Evolutionary conservation across 2,113 vertebrate species (phyloP), one percentile per base, ranked within the genome.

Genomic region (Bos indicus): DNA sequence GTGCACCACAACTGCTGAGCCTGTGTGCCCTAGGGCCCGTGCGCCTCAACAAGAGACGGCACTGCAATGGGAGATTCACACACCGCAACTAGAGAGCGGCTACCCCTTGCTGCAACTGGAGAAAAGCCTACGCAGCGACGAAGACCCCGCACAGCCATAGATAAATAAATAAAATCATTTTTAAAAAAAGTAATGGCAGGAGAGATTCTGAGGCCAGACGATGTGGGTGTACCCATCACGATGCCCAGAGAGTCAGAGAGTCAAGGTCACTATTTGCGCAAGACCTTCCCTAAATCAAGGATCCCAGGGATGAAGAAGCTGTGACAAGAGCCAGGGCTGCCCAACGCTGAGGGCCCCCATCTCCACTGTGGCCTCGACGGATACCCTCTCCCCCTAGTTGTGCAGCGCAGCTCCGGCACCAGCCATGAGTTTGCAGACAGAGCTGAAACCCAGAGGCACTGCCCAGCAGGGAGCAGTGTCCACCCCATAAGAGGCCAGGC

Each of bases 371-470:
- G 14, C 10, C 36, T 60, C 30, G 5, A 2, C 0, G 46, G 28
- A 25, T 1, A 56, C 46, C 43, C 19, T 21, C 67, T 16, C 15
- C 23, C 15, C 30, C 6, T 5, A 0, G 3, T 2, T 12, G 16
- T 40, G 11, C 48, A 46, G 28, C 16, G 64, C 0, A 2, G 16
- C 43, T n/a, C 82, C 33, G 52, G 36, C 17, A 77, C 64, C 56
- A 15, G 33, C 77, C 10, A 5, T 4, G 33, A 46, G 48, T 36
- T 52, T 56, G 33, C 84, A 92, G 71, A 48, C 52, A 36, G 14
- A 14, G 14, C 54, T 16, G 60, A 43, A 59, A 15, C 52, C 77
- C 78, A 81, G 78, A 81, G 21, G 60, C 62, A 13, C 48, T 3
- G 14, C n/a, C 2, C 6, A 62, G 64, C 33, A n/a, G 87, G 62